phyloP scores from a whole-genome alignment of 2,797 vertebrate species.

The Epinephelus malabaricus region DNA sequence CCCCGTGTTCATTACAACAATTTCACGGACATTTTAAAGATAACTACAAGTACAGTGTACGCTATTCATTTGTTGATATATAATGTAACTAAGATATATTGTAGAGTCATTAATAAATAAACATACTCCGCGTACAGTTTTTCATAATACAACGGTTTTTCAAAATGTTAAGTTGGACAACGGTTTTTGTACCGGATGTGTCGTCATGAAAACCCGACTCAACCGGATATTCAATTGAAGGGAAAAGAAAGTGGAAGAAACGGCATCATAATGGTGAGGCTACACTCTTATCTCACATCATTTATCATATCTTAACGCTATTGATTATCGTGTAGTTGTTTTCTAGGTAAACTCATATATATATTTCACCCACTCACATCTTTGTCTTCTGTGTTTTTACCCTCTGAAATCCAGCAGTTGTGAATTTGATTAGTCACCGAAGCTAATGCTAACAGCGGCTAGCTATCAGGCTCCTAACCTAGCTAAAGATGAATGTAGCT shows the following conservation, averaged over 20 bases:
- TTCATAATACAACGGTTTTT: neutral
- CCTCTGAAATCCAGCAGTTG: neutral
- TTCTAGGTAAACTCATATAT: fast-evolving
- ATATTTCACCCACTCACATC: fast-evolving
- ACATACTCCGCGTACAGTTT: fast-evolving
- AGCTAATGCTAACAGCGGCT: constrained; percentile 69
- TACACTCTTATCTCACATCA: neutral
- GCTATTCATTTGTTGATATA: fast-evolving
- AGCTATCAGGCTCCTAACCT: neutral
- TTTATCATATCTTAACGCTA: fast-evolving
- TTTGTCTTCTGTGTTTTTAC: fast-evolving
- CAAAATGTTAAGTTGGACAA: neutral
- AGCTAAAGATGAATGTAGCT: fast-evolving
- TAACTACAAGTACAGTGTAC: fast-evolving
- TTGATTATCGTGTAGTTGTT: fast-evolving
- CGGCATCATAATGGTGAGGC: constrained; percentile 62
- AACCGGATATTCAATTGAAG: constrained; percentile 45
- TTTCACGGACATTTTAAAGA: fast-evolving
- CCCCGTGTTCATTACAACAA: constrained; percentile 53
- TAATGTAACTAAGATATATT: fast-evolving
- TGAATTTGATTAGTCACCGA: constrained; percentile 82
- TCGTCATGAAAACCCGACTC: constrained; percentile 40
- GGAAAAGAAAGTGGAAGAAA: constrained; percentile 66
- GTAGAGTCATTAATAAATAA: fast-evolving
- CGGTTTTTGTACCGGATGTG: constrained; percentile 42